Conservation (phyloP, 2,888 invertebrate species). For the Morpho deidamia region DNA sequence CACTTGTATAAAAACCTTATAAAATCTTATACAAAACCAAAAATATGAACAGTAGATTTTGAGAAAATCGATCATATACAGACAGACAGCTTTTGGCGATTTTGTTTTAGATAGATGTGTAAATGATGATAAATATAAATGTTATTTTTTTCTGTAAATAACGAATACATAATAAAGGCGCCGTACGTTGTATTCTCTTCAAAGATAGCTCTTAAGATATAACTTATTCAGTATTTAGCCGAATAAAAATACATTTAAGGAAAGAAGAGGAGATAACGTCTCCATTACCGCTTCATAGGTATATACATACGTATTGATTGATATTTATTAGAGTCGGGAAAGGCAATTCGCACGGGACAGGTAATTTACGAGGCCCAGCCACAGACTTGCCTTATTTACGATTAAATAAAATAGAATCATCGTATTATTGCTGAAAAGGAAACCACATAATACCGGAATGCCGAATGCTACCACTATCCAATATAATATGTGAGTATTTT, state of each 20-base stretch:
- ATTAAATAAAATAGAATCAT: constrained; percentile 62
- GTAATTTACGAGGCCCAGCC: constrained; percentile 48
- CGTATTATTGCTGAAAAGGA: constrained; percentile 46
- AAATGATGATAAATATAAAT: too few relatives aligned
- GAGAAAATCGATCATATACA: too few relatives aligned
- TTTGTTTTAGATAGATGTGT: too few relatives aligned
- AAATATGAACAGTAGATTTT: too few relatives aligned
- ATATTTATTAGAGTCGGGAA: constrained; percentile 52
- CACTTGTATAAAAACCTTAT: too few relatives aligned
- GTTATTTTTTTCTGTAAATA: too few relatives aligned
- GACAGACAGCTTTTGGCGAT: too few relatives aligned
- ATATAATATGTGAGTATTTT: constrained; percentile 8
- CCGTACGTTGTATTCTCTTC: background rate
- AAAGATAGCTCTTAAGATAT: constrained; percentile 2
- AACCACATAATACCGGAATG: constrained; percentile 15
- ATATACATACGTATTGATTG: constrained; percentile 53
- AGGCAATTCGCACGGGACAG: constrained; percentile 49
- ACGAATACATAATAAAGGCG: too few relatives aligned
- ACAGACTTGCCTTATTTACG: constrained; percentile 53
- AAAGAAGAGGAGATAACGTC: constrained; percentile 25
- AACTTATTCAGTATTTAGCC: constrained; percentile 12
- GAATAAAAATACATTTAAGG: constrained; percentile 12
- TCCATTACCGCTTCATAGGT: constrained; percentile 35
- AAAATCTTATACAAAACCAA: too few relatives aligned
- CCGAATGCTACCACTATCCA: constrained; percentile 11